Evolutionary conservation across 2,888 invertebrate genomes (phyloP).

Genomic region (Acanthosepion lycidas): DNA sequence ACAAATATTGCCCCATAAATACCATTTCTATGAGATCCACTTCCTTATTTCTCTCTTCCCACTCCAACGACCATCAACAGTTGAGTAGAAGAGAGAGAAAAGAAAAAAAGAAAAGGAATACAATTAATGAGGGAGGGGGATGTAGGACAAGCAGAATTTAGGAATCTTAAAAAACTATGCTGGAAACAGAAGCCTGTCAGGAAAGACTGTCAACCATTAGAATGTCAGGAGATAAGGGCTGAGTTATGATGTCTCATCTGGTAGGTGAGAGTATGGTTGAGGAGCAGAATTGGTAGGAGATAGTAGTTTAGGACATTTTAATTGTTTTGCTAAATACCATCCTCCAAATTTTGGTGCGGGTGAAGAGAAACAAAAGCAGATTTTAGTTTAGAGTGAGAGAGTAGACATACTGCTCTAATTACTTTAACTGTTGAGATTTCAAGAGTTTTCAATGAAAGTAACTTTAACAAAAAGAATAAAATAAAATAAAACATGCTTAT

Average conservation of each 20-base stretch:
- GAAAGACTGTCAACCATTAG: background rate
- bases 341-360: background rate
- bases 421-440: too few species aligned
- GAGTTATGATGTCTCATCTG: slow-evolving; percentile 22
- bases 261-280: background rate
- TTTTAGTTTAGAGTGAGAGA: too few species aligned
- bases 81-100: too few species aligned
- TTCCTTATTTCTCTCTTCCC: background rate
- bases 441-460: too few species aligned
- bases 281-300: too few species aligned
- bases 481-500: too few species aligned
- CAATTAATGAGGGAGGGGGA: too few species aligned
- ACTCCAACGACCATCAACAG: background rate
- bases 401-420: too few species aligned
- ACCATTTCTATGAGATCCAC: background rate
- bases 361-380: too few species aligned
- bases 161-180: background rate
- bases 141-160: background rate
- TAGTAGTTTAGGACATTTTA: background rate
- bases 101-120: too few species aligned
- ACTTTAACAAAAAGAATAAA: too few species aligned
- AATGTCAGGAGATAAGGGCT: background rate
- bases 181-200: background rate
- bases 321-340: background rate
- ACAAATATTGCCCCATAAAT: background rate